These are phyloP conservation scores for Muntiacus reevesi DNA, from an alignment of 2,113 vertebrate species.

Conservation along the genomic window DNA sequence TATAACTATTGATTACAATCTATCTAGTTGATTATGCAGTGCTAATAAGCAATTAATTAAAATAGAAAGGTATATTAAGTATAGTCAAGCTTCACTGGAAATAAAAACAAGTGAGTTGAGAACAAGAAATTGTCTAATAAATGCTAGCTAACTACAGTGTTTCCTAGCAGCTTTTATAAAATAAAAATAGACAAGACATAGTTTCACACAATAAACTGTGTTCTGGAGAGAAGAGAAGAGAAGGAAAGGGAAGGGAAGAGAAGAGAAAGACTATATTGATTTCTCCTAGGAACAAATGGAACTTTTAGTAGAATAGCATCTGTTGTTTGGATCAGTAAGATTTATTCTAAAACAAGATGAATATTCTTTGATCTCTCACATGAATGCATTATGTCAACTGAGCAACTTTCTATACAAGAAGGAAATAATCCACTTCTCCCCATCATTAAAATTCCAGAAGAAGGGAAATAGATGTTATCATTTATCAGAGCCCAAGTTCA, in stretches of 20 bases:
- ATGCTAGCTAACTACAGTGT: neutral
- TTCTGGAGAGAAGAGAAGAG: neutral
- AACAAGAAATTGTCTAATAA: neutral
- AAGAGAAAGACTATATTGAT: neutral
- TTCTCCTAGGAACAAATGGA: neutral
- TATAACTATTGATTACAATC: neutral
- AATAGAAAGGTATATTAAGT: neutral
- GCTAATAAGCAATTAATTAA: conserved; percentile 24
- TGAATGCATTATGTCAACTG: neutral
- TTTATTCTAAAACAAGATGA: conserved; percentile 1
- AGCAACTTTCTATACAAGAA: neutral
- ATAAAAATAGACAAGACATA: neutral
- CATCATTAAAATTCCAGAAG: neutral
- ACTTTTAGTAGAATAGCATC: neutral
- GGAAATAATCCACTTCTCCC: neutral
- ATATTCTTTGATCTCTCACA: neutral
- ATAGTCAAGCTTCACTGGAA: neutral
- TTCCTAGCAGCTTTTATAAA: neutral
- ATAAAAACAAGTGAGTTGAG: neutral
- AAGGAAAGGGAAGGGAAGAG: neutral
- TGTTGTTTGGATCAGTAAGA: neutral
- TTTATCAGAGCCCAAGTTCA: neutral
- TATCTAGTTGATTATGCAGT: neutral
- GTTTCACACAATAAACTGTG: neutral
- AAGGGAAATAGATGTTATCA: neutral